Conservation (phyloP, 2,888 invertebrate species). For the Tillus elongatus region DNA sequence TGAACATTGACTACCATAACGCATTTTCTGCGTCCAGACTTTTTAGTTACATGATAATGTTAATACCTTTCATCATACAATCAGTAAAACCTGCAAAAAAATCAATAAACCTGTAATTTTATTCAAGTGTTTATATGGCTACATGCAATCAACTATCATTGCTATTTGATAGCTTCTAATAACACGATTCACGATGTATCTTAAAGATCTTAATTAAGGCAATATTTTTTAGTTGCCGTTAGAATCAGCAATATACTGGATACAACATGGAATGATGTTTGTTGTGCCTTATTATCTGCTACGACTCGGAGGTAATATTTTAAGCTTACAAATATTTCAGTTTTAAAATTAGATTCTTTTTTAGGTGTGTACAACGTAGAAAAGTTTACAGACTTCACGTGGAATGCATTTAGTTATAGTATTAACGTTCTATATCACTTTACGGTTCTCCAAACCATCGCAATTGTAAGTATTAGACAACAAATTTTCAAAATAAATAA, state of each 20-base stretch:
- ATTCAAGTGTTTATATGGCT: too few relatives aligned
- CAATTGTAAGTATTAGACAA: conserved; percentile 54
- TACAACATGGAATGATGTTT: conserved; percentile 92
- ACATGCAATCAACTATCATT: too few relatives aligned
- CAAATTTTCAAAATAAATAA: too few relatives aligned
- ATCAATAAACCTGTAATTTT: too few relatives aligned
- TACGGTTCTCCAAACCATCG: conserved; percentile 60
- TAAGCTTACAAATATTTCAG: conserved; percentile 5
- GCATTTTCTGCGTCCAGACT: too few relatives aligned
- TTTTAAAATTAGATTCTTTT: conserved; percentile 27
- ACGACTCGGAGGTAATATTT: conserved; percentile 67
- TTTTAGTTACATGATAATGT: too few relatives aligned
- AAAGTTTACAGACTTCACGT: conserved; percentile 64
- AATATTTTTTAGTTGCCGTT: conserved; percentile 68
- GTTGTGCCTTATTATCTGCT: conserved; percentile 89
- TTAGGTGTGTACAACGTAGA: conserved; percentile 77
- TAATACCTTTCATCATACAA: too few relatives aligned
- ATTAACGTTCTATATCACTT: conserved; percentile 79
- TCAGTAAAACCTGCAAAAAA: too few relatives aligned
- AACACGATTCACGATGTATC: too few relatives aligned
- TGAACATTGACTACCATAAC: too few relatives aligned
- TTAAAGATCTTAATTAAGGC: too few relatives aligned
- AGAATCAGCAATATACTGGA: conserved; percentile 88
- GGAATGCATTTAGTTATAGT: conserved; percentile 71
- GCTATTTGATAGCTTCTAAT: too few relatives aligned